Base-by-base conservation (phyloP, 1,140 invertebrate species). In the Phymorhynchus buccinoides region DNA sequence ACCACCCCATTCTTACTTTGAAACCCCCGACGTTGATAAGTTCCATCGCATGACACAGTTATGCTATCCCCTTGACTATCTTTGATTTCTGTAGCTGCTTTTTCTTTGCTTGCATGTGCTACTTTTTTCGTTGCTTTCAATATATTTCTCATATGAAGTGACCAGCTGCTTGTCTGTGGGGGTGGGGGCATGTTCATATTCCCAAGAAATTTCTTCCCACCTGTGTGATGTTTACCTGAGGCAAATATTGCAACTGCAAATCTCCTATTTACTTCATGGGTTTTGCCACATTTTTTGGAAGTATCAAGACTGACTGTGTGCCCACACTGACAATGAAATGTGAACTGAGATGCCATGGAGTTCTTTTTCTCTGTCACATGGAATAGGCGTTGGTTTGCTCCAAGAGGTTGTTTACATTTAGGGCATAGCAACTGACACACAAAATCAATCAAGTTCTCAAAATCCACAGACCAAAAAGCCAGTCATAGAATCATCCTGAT, bases 1-100 rank as follows among this genome's bases (percentile, higher is more conserved):
- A 78, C 84, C 14, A 85, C 66, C 35, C 78, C 77, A 66, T 85
- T 85, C 77, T 85, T 85, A 27, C 12, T 42, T n/a, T 6, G 39
- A 80, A 85, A 85, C 35, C 78, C 84, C 37, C 84, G n/a, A 37
- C 44, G 1, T 7, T 78, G 75, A 18, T 44, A 78, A 18, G 35
- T 78, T 7, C 75, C 75, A 78, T 78, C 75, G 7, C 75, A 30
- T 78, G 75, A 78, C 32, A 78, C 75, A 44, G 7, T 78, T 6
- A 78, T 32, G 1, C 1, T 30, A 0, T 66, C n/a, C 62, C 62
- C 62, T 1, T 68, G 2, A 68, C 22, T 30, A 27, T 68, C 62
- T 68, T 30, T 68, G 30, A 2, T 1, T 30, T 68, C 62, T 68
- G 7, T 30, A 1, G 62, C 62, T 2, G 62, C 62, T 27, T n/a